phyloP scores from a whole-genome alignment of 2,113 vertebrate genomes.

The Pachypanchax playfairii region DNA sequence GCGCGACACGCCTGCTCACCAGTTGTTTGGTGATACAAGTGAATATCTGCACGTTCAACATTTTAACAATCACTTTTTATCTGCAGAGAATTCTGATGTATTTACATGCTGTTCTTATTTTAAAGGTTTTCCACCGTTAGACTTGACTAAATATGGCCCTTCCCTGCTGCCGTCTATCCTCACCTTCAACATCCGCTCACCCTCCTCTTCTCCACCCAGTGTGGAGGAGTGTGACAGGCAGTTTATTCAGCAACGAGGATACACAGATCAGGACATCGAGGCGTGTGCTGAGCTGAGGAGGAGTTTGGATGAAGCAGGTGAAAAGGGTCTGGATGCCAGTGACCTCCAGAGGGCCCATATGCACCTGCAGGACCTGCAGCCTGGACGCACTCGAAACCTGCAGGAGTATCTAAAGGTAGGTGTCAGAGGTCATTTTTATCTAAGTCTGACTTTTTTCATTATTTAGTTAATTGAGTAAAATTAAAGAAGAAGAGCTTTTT shows the following conservation, averaged over 20 bases:
- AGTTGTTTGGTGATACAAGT: constrained; percentile 77
- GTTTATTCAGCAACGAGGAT: constrained; percentile 69
- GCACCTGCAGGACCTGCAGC: constrained; percentile 61
- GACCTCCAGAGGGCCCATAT: constrained; percentile 74
- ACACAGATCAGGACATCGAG: constrained; percentile 72
- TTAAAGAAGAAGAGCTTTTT: too few species aligned
- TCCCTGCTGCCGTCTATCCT: constrained; percentile 82
- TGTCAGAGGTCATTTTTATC: too few species aligned
- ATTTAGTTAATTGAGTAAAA: too few species aligned
- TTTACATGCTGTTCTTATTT: neutral
- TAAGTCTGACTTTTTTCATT: too few species aligned
- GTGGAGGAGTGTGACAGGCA: constrained; percentile 37
- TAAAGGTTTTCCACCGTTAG: constrained; percentile 72
- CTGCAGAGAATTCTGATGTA: neutral
- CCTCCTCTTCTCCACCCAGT: constrained; percentile 64
- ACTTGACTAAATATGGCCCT: constrained; percentile 66
- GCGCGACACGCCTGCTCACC: constrained; percentile 70
- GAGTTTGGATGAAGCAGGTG: constrained; percentile 74
- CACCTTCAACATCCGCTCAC: constrained; percentile 75
- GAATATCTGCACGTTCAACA: neutral
- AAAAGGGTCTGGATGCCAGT: constrained; percentile 78
- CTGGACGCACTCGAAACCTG: constrained; percentile 68
- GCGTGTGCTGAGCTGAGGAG: constrained; percentile 74
- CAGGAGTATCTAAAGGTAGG: constrained; percentile 70
- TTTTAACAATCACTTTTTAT: neutral